phyloP scores from a whole-genome alignment of 2,113 vertebrate species.

The Otolemur garnettii region DNA sequence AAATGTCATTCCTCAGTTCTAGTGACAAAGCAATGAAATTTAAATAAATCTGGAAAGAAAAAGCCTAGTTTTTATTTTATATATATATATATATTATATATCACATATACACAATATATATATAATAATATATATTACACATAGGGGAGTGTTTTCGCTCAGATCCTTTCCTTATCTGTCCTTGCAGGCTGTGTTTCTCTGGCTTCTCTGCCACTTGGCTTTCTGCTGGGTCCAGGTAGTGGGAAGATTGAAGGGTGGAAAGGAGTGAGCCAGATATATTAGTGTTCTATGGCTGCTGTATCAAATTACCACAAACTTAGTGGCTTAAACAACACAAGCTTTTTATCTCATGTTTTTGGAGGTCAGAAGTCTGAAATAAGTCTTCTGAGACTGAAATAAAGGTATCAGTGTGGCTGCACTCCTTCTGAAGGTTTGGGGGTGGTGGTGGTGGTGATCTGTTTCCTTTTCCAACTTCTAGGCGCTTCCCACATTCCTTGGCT shows the following conservation, averaged over 20 bases:
- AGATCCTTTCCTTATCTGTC: not conserved
- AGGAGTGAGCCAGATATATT: not conserved
- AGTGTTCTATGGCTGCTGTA: not conserved
- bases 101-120: no score
- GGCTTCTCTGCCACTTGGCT: not conserved
- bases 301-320: not conserved
- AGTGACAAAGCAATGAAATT: not conserved
- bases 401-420: not conserved
- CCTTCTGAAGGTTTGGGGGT: not conserved
- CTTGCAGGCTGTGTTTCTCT: not conserved
- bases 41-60: not conserved
- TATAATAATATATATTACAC: no score
- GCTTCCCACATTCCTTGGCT: not conserved
- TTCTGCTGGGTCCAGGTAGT: constrained; percentile 2
- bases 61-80: not conserved
- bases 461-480: not conserved
- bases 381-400: not conserved
- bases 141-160: not conserved
- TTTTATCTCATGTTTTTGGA: not conserved
- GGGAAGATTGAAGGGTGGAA: not conserved
- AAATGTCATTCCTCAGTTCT: not conserved
- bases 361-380: not conserved
- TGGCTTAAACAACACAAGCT: not conserved
- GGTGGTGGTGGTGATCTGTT: not conserved
- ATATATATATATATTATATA: not conserved